Percentiles rank a stretch among this genome's conserved stretches.
Evolutionary conservation across 2,888 invertebrate genomes (phyloP).

Genomic region (Blastobasis adustella): DNA sequence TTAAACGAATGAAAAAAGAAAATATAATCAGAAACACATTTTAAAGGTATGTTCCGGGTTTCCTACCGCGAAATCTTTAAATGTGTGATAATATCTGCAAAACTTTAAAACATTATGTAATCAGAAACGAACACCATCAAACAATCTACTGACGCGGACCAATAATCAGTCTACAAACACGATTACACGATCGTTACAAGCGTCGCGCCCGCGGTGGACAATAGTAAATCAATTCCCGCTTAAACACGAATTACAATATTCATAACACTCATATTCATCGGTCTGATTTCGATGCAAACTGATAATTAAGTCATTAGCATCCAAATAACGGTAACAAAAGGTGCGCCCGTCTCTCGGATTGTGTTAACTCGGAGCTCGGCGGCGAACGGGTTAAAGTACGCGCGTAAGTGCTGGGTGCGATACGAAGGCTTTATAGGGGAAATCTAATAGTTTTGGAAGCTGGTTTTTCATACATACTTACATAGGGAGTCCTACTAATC

Average conservation of each 20-base stretch:
- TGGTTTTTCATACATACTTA: too few species aligned
- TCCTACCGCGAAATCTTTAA: too few species aligned
- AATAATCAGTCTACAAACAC: slow-evolving; percentile 8
- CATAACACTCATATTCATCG: slow-evolving; percentile 39
- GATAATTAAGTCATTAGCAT: slow-evolving; percentile 70
- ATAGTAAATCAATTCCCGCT: slow-evolving; percentile 50
- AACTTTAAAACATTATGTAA: too few species aligned
- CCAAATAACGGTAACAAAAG: slow-evolving; percentile 66
- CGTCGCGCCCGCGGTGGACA: slow-evolving; percentile 21
- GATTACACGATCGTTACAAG: too few species aligned
- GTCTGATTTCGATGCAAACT: slow-evolving; percentile 39
- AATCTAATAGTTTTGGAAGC: too few species aligned
- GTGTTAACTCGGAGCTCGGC: slow-evolving; percentile 28
- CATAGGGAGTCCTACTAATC: too few species aligned
- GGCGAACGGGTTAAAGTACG: slow-evolving; percentile 7
- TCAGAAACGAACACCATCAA: not conserved
- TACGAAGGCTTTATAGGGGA: too few species aligned
- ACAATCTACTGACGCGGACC: slow-evolving; percentile 5
- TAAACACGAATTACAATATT: slow-evolving; percentile 60
- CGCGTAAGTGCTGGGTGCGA: too few species aligned
- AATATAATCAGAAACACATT: too few species aligned
- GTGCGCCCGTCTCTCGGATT: slow-evolving; percentile 35
- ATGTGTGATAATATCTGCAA: too few species aligned
- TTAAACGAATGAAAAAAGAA: too few species aligned
- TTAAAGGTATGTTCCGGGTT: too few species aligned